Evolutionary conservation across 2,797 vertebrate species (phyloP), one percentile per base, ranked within the genome.

Genomic region (Anguilla pacifica): DNA sequence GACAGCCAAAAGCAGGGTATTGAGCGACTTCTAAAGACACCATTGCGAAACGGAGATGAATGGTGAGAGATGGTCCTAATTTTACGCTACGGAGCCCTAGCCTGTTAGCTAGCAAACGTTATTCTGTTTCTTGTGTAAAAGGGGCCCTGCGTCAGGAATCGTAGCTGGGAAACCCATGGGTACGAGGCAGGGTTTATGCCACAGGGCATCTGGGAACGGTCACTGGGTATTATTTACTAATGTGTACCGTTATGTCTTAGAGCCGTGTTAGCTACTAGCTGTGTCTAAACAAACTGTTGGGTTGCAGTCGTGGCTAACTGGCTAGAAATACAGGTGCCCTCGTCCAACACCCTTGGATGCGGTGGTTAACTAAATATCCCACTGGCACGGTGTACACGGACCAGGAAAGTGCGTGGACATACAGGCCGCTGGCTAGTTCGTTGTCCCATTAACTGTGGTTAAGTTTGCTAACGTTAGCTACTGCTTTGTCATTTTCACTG

Each of bases 1-100:
- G 96, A 97, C 35, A 95, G 89, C 91, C 96, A 97, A 87, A 97
- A 97, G 91, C 96, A 97, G 90, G 94, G 92, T 28, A 92, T 97
- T 9, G 96, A 96, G 19, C 91, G 95, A n/a, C 94, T 96, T 53
- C 90, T 97, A 86, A 97, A 97, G 92, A 96, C 96, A 11, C 91
- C 93, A 61, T 91, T 97, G 0, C 93, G 94, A 85, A 97, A 96
- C 89, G 96, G 96, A 31, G 96, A 97, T 91, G 95, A 96, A 91
- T 97, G 96, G 96, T 97, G 91, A 95, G 95, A 86, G 13, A 77
- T 19, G 3, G 11, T 49, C 51, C n/a, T 46, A 67, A 51, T 22
- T 49, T 39, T 51, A 22, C 22, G 19, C 43, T 19, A 81, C 43
- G 22, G 35, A 22, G 17, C 35, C 2, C 39, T 79, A 22, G 74